A percentile compares a stretch with the other conserved stretches of the same genome.
phyloP scores from a whole-genome alignment of 2,888 invertebrate species.

The Hirtodrosophila alboralis region DNA sequence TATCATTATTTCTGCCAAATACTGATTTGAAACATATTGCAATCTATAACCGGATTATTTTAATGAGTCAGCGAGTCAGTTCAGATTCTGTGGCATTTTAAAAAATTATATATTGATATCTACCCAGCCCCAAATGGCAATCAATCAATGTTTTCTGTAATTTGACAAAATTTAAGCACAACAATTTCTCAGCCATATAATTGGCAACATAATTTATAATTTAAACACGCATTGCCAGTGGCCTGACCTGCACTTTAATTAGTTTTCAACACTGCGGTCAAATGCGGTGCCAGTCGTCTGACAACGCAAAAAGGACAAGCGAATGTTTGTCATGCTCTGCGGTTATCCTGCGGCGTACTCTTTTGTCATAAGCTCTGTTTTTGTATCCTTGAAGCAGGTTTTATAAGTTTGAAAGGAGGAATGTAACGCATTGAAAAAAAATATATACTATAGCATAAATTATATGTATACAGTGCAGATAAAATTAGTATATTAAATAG shows the following conservation, averaged over 20 bases:
- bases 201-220: constrained; percentile 37
- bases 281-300: constrained; percentile 4
- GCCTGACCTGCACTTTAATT: constrained; percentile 53
- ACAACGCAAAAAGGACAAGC: constrained; percentile 15
- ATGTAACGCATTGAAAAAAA: too few species aligned
- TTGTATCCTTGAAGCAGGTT: too few species aligned
- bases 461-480: too few species aligned
- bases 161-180: constrained; percentile 5
- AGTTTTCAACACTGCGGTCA: constrained; percentile 59
- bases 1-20: too few species aligned
- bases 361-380: constrained; percentile 25
- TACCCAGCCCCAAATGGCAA: constrained; percentile 8
- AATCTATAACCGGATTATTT: too few species aligned
- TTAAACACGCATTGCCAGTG: constrained; percentile 16
- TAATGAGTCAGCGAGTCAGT: too few species aligned
- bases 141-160: constrained; percentile 3
- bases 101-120: constrained; percentile 43
- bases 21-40: too few species aligned
- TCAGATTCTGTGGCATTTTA: too few species aligned
- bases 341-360: constrained; percentile 29
- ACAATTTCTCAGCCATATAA: constrained; percentile 34
- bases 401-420: too few species aligned
- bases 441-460: too few species aligned
- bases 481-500: too few species aligned
- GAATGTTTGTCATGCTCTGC: constrained; percentile 41